Evolutionary conservation across 2,888 invertebrate species (phyloP).

Genomic region (Eupeodes luniger): DNA sequence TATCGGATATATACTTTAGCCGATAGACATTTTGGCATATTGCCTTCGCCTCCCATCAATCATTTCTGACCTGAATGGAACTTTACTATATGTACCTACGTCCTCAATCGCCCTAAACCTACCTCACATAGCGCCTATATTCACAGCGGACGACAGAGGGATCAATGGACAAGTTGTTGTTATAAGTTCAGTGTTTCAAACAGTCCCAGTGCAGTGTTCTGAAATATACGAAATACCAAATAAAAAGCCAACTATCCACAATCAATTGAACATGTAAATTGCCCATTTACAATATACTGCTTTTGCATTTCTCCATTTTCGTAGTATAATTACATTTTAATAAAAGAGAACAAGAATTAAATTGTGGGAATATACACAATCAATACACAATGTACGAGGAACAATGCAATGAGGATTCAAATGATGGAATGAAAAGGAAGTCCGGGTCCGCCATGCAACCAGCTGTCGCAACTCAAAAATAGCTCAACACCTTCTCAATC

Average conservation of each 20-base stretch:
- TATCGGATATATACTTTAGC: conserved; percentile 16
- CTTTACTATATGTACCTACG: not conserved
- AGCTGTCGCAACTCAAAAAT: conserved; percentile 60
- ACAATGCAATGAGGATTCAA: not conserved
- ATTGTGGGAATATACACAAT: conserved; percentile 24
- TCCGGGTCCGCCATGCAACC: conserved; percentile 33
- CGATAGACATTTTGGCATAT: conserved; percentile 58
- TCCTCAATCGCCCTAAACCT: not conserved
- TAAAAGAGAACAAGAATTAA: conserved; percentile 49
- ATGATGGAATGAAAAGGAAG: conserved; percentile 5
- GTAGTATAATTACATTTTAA: conserved; percentile 67
- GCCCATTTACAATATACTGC: conserved; percentile 43
- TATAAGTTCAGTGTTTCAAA: conserved; percentile 15
- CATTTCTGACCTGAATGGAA: conserved; percentile 54
- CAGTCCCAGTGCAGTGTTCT: not conserved
- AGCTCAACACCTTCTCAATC: conserved; percentile 72
- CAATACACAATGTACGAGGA: not conserved
- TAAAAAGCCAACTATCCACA: conserved; percentile 69
- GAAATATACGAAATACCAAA: conserved; percentile 5
- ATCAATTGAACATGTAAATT: conserved; percentile 74
- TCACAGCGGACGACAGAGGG: not conserved
- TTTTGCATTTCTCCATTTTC: conserved; percentile 27
- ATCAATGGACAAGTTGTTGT: not conserved
- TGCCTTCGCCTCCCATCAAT: conserved; percentile 58
- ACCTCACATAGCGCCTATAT: not conserved